phyloP scores from a whole-genome alignment of 2,113 vertebrate species.

The Vicugna pacos region DNA sequence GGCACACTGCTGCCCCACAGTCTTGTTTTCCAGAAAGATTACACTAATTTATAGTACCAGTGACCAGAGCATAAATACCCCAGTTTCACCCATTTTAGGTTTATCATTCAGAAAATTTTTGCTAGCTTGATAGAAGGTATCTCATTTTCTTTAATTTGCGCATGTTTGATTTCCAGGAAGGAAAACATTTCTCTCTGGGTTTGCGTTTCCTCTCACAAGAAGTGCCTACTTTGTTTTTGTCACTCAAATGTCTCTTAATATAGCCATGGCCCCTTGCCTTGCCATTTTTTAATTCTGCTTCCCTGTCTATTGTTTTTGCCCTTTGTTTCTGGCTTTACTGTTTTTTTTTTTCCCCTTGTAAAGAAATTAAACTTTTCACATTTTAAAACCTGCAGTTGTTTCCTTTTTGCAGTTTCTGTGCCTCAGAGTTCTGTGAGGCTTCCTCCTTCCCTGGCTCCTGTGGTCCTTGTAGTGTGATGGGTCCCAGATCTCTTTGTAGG shows the following conservation, averaged over 20 bases:
- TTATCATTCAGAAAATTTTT: background rate
- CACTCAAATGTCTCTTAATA: background rate
- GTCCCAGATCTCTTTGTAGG: background rate
- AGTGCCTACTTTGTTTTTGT: background rate
- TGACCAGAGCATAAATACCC: background rate
- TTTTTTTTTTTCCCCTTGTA: conserved; percentile 5
- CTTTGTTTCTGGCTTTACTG: background rate
- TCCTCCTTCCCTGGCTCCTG: background rate
- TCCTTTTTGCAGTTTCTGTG: background rate
- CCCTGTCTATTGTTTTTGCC: background rate
- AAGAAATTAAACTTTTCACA: background rate
- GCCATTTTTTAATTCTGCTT: background rate
- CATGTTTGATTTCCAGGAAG: background rate
- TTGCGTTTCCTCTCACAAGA: background rate
- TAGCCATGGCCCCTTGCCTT: background rate
- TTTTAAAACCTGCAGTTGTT: background rate
- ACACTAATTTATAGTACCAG: background rate
- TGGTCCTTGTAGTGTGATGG: background rate
- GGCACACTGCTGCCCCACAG: too few relatives aligned
- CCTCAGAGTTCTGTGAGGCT: background rate
- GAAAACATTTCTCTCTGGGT: background rate
- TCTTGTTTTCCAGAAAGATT: background rate
- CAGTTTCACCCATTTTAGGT: background rate
- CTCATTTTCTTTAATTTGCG: background rate
- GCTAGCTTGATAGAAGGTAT: background rate